Percentiles rank a stretch among this genome's conserved stretches.
These are phyloP conservation scores for Corella eumyota DNA, from an alignment of 23 tunicate species.

Conservation along the genomic window DNA sequence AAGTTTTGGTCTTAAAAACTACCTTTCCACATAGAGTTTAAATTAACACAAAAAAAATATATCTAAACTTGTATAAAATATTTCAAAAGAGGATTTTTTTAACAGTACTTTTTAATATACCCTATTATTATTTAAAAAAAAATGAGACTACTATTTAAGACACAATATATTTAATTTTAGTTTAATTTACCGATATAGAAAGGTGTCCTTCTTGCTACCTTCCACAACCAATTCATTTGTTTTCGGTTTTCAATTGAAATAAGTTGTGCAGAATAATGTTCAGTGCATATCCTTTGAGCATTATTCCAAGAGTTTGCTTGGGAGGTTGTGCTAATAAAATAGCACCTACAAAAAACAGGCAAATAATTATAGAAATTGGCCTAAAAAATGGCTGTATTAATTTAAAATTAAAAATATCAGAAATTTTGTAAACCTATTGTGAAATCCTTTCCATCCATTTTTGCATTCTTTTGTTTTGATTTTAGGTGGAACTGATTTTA, in stretches of 20 bases:
- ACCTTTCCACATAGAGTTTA: too few species aligned
- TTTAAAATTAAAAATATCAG: not conserved
- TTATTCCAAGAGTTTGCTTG: slow-evolving; percentile 53
- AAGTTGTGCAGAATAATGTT: slow-evolving; percentile 39
- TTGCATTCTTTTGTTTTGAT: slow-evolving; percentile 17
- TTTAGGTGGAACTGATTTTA: slow-evolving; percentile 5
- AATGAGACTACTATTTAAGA: not conserved
- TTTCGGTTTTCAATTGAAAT: slow-evolving; percentile 41
- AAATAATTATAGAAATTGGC: too few species aligned
- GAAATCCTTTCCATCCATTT: slow-evolving; percentile 36
- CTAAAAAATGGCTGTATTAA: not conserved
- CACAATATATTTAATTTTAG: not conserved
- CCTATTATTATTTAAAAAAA: not conserved
- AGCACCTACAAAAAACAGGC: slow-evolving; percentile 32
- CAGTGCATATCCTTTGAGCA: slow-evolving; percentile 62
- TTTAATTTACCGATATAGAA: slow-evolving; percentile 50
- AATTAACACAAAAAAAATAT: not conserved
- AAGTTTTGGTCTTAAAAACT: too few species aligned
- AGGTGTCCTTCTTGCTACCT: slow-evolving; percentile 13
- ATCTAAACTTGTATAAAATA: not conserved
- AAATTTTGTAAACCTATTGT: slow-evolving; percentile 22
- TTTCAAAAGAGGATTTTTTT: not conserved
- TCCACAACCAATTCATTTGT: slow-evolving; percentile 57
- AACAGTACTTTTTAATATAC: not conserved
- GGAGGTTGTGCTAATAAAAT: slow-evolving; percentile 12